These are phyloP conservation scores for Sceloporus undulatus DNA, from an alignment of 2,113 vertebrate genomes.

Conservation along the genomic window DNA sequence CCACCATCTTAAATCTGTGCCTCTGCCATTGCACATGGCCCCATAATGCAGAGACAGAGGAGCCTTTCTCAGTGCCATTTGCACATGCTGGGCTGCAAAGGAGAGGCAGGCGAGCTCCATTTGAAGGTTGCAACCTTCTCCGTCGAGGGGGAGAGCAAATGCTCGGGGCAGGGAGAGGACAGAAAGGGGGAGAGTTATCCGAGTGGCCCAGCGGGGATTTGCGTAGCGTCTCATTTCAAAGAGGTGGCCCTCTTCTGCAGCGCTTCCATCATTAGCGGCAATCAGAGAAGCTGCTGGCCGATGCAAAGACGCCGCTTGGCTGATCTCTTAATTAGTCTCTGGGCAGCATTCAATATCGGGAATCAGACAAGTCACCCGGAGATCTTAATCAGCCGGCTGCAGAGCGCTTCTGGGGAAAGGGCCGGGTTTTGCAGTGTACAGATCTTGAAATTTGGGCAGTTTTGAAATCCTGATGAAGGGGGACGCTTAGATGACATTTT, in stretches of 20 bases:
- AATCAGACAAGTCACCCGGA: background rate
- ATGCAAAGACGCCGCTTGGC: background rate
- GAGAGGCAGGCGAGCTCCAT: too few species aligned
- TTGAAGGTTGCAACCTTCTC: background rate
- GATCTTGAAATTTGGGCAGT: too few species aligned
- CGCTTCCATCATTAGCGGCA: constrained; percentile 10
- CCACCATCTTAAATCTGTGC: background rate
- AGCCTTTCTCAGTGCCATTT: too few species aligned
- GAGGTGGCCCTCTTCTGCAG: background rate
- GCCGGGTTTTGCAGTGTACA: too few species aligned
- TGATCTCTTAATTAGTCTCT: constrained; percentile 8
- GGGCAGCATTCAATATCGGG: background rate
- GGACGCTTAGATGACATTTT: too few species aligned
- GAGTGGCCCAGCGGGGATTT: background rate
- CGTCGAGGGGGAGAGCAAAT: too few species aligned
- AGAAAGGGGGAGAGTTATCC: background rate
- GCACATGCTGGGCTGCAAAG: background rate
- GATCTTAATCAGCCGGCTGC: background rate
- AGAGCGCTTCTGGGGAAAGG: too few species aligned
- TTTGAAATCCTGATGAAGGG: too few species aligned
- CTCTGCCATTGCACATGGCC: background rate
- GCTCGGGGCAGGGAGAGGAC: background rate
- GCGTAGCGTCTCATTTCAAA: background rate
- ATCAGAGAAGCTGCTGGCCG: constrained; percentile 17
- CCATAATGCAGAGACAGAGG: too few species aligned